phyloP scores from a whole-genome alignment of 2,888 invertebrate genomes.

The Drosophila multiciliata region DNA sequence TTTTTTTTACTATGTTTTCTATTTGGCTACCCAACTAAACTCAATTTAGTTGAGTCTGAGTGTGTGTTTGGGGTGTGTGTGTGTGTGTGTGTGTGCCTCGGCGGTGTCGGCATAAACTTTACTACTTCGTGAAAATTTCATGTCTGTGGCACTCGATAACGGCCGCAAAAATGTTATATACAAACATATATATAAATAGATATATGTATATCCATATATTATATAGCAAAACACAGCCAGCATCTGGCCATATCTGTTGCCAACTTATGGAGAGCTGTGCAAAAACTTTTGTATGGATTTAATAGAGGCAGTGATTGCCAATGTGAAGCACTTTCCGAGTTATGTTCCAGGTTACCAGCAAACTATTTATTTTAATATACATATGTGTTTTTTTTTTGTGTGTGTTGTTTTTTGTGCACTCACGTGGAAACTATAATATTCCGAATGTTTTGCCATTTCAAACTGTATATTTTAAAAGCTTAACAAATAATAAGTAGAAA shows the following conservation, averaged over 20 bases:
- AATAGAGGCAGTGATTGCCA: conserved; percentile 58
- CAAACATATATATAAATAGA: neutral
- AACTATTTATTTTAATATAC: conserved; percentile 23
- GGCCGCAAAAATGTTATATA: conserved; percentile 63
- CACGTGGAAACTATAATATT: conserved; percentile 13
- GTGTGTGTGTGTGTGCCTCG: conserved; percentile 20
- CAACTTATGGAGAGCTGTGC: conserved; percentile 58
- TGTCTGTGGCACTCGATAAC: conserved; percentile 78
- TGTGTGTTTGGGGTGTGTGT: conserved; percentile 7
- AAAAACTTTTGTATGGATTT: conserved; percentile 62
- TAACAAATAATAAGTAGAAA: neutral
- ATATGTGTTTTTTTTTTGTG: neutral
- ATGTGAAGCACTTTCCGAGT: conserved; percentile 16
- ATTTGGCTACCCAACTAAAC: conserved; percentile 65
- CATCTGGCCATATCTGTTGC: conserved; percentile 61
- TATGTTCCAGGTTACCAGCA: conserved; percentile 16
- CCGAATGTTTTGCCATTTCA: neutral
- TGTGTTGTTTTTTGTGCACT: conserved; percentile 6
- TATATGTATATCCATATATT: conserved; percentile 16
- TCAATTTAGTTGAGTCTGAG: conserved; percentile 49
- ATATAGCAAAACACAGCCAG: conserved; percentile 31
- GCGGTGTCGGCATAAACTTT: conserved; percentile 71
- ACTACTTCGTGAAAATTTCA: conserved; percentile 76
- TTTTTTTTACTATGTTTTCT: conserved; percentile 34
- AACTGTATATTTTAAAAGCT: neutral